phyloP scores from a whole-genome alignment of 1,140 invertebrate species.

The Bursaphelenchus mucronatus region DNA sequence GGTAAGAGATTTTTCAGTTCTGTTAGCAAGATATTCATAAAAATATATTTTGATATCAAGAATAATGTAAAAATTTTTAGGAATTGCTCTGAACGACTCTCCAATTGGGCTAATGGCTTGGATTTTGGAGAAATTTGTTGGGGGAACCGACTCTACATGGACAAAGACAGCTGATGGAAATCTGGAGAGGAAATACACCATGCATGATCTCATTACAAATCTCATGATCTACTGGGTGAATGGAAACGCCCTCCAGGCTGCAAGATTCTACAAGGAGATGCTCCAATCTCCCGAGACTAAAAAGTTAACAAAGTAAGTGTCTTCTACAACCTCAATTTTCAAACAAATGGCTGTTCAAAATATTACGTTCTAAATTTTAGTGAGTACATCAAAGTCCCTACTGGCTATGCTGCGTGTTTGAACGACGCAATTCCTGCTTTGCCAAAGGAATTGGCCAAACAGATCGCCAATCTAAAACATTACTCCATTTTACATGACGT shows the following conservation, averaged over 20 bases:
- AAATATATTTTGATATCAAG: too few species aligned
- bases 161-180: conserved; percentile 69
- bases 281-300: too few species aligned
- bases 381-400: conserved; percentile 39
- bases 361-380: too few species aligned
- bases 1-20: too few species aligned
- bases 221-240: too few species aligned
- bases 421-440: conserved; percentile 26
- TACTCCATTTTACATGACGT: conserved; percentile 38
- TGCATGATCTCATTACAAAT: too few species aligned
- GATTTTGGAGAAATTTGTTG: conserved; percentile 77
- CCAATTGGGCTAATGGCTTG: conserved; percentile 75
- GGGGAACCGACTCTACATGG: conserved; percentile 68
- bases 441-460: conserved; percentile 27
- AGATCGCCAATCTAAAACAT: conserved; percentile 32
- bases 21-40: too few species aligned
- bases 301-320: too few species aligned
- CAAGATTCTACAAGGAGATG: too few species aligned
- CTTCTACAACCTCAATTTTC: too few species aligned
- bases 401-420: conserved; percentile 43
- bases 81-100: conserved; percentile 55
- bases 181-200: conserved; percentile 61
- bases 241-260: too few species aligned
- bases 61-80: not conserved
- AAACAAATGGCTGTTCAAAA: too few species aligned